Base-by-base conservation (phyloP, 2,797 vertebrate genomes). In the Hoplostethus mediterraneus region DNA sequence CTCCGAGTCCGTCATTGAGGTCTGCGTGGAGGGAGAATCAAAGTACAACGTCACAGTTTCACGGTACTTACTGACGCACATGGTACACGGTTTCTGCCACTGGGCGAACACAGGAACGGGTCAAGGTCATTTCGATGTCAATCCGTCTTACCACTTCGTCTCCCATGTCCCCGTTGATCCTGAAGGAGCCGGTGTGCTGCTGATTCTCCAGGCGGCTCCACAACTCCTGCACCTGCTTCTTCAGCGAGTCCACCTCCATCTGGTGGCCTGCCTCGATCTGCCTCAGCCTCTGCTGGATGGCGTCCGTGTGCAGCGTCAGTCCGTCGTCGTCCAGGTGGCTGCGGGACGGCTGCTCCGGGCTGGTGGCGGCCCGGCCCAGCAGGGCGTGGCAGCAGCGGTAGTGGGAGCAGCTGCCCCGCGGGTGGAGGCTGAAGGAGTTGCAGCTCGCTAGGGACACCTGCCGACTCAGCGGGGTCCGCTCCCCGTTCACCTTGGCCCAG, bases 251-350 rank as follows among this genome's bases (percentile, higher is more conserved):
- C 85, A 99, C 97, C 82, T 99, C 98, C 75, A 97, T 95, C 89
- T 98, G 97, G 72, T 99, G 98, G 1, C 97, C 97, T 0, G 94
- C 97, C 80, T 99, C 98, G 0, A 99, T 99, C 94, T 99, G 98
- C 42, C 97, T 95, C 79, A 99, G 92, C 71, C 98, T 95, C 89
- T 98, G 97, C 83, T 99, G 98, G 81, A 99, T 94, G 0, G 92
- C 90, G 0, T 99, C 98, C 0, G 92, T 95, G 92, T 99, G 97
- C 25, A 98, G 86, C 0, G 97, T 95, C 90, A 99, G 95, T 33
- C 98, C 98, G 0, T 99, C 98, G 0, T 99, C 97, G 0, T 99
- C 98, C 80, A 99, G 90, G 82, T 98, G 97, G 87, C 96, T 97
- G 40, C 97, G 95, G 28, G 94, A 85, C 0, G 96, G 96, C 79